Evolutionary conservation across 1,140 invertebrate species (phyloP).

Genomic region (Amphibalanus amphitrite): DNA sequence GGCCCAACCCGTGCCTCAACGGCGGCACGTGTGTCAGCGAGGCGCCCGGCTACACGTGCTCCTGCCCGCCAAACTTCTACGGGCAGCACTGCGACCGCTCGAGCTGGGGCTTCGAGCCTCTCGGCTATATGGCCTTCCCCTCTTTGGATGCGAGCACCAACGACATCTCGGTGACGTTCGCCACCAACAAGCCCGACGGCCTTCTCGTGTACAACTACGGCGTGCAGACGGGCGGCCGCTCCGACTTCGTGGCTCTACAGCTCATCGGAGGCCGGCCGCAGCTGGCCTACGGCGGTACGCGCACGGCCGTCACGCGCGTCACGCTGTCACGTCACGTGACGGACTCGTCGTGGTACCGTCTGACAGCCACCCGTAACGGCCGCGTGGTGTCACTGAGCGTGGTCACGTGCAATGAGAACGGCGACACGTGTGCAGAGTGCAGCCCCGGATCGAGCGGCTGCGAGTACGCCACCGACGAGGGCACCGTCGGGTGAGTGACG

Average conservation of each 20-base stretch:
- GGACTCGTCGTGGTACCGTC: conserved; percentile 76
- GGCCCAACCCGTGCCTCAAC: conserved; percentile 73
- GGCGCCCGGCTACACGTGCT: conserved; percentile 68
- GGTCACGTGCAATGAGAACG: conserved; percentile 55
- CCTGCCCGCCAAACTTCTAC: conserved; percentile 64
- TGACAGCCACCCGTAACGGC: conserved; percentile 75
- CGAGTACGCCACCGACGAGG: conserved; percentile 56
- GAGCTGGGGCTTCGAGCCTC: conserved; percentile 68
- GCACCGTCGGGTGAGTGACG: conserved; percentile 55
- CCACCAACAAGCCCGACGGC: conserved; percentile 69
- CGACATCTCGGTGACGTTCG: conserved; percentile 77
- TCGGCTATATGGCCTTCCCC: conserved; percentile 76
- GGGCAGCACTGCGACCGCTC: conserved; percentile 76
- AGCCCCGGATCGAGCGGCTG: conserved; percentile 56
- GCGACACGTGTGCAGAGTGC: conserved; percentile 68
- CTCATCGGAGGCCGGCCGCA: conserved; percentile 58
- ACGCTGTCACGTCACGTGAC: conserved; percentile 46
- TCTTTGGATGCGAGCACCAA: conserved; percentile 67
- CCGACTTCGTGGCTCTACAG: conserved; percentile 82
- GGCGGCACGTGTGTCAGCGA: conserved; percentile 57
- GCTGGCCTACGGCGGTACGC: conserved; percentile 74
- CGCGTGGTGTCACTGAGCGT: conserved; percentile 66
- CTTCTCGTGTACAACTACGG: conserved; percentile 81
- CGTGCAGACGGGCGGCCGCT: conserved; percentile 60
- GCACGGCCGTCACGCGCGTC: conserved; percentile 64